Conservation (phyloP, 1,140 invertebrate species). For the Capitella teleta region DNA sequence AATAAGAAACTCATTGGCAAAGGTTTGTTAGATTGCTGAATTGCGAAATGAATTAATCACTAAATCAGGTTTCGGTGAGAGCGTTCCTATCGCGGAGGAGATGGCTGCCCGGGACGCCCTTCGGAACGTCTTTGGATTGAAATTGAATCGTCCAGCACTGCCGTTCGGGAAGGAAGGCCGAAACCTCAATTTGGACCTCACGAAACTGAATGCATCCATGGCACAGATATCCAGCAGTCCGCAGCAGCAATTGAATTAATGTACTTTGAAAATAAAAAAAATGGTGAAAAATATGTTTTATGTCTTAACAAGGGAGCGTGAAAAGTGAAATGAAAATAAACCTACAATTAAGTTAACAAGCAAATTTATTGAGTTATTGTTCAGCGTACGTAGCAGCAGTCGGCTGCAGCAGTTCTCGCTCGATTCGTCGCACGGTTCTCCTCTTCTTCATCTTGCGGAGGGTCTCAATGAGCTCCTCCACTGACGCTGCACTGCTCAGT, state of each 20-base stretch:
- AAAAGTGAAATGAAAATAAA: too few species aligned
- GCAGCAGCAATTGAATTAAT: too few species aligned
- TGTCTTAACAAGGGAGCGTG: too few species aligned
- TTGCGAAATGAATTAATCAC: conserved; percentile 17
- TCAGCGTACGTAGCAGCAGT: too few species aligned
- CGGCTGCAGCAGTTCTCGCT: conserved; percentile 15
- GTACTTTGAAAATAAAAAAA: too few species aligned
- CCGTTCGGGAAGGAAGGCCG: background rate
- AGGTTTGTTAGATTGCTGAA: conserved; percentile 48
- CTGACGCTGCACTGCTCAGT: conserved; percentile 18
- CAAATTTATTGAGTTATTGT: too few species aligned
- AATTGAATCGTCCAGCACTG: background rate
- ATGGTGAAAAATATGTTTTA: too few species aligned
- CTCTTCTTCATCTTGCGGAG: conserved; percentile 17
- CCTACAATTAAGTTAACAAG: too few species aligned
- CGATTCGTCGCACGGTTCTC: conserved; percentile 15
- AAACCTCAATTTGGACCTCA: background rate
- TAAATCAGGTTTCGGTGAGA: conserved; percentile 73
- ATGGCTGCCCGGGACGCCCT: conserved; percentile 72
- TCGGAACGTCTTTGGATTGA: conserved; percentile 50
- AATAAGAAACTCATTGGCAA: conserved; percentile 68
- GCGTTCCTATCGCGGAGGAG: conserved; percentile 62
- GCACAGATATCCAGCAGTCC: too few species aligned
- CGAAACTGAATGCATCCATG: background rate
- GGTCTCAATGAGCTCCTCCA: conserved; percentile 15